phyloP scores from a whole-genome alignment of 2,113 vertebrate genomes.

The Corythaixoides concolor region DNA sequence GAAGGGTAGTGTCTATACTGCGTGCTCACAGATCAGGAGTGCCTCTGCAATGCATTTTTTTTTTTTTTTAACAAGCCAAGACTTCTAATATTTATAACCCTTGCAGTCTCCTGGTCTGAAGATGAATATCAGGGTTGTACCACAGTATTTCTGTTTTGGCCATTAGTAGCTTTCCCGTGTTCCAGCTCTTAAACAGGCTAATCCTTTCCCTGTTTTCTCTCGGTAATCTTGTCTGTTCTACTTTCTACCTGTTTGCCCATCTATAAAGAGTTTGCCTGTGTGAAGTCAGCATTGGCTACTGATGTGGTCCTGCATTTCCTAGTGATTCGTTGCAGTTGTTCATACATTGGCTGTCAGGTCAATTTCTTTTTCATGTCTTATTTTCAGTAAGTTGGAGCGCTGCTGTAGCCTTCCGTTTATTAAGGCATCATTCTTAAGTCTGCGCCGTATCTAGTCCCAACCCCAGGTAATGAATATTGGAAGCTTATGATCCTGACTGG shows the following conservation, averaged over 20 bases:
- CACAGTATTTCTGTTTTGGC: neutral
- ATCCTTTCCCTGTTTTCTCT: neutral
- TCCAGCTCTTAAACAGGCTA: neutral
- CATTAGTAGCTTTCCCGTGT: neutral
- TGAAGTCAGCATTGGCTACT: neutral
- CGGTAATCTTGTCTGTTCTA: neutral
- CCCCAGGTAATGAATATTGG: neutral
- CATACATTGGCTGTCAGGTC: rapidly evolving
- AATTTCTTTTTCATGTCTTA: rapidly evolving
- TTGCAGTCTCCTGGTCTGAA: neutral
- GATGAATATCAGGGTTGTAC: neutral
- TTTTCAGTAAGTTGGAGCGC: neutral
- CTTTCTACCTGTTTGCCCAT: neutral
- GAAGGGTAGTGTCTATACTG: neutral
- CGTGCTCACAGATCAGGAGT: neutral
- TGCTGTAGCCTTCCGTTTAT: neutral
- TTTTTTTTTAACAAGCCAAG: neutral
- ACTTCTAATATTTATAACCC: neutral
- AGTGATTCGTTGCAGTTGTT: neutral
- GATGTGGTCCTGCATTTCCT: neutral
- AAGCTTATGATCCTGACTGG: neutral
- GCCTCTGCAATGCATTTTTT: neutral
- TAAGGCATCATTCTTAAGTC: rapidly evolving
- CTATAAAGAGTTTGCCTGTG: neutral
- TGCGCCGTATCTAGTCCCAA: neutral